These are phyloP conservation scores for Oncopodura yosiiana DNA, from an alignment of 1,140 invertebrate species.

Conservation along the genomic window DNA sequence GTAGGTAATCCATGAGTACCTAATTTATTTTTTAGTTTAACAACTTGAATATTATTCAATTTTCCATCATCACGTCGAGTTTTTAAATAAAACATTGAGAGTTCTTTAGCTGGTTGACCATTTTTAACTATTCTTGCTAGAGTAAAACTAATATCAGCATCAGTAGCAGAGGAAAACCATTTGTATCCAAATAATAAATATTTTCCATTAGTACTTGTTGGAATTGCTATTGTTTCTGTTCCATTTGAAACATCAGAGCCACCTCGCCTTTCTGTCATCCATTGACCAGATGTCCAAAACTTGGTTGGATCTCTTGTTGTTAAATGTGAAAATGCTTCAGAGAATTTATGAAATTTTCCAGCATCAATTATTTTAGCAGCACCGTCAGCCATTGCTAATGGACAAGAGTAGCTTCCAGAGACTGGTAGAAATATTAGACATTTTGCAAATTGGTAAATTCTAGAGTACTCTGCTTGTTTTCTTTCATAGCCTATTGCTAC, in stretches of 20 bases:
- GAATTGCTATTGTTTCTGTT: constrained; percentile 49
- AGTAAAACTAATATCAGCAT: constrained; percentile 50
- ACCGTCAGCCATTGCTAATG: constrained; percentile 55
- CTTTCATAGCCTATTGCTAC: constrained; percentile 49
- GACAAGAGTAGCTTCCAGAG: constrained; percentile 49
- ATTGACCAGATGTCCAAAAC: constrained; percentile 56
- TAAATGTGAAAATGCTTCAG: constrained; percentile 40
- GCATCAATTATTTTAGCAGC: constrained; percentile 48
- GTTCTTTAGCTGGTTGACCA: constrained; percentile 44
- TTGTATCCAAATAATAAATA: constrained; percentile 48
- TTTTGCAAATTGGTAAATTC: constrained; percentile 50
- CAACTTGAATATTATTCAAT: constrained; percentile 48
- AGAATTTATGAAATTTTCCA: constrained; percentile 31
- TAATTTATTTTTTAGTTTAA: constrained; percentile 50
- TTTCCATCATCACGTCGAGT: constrained; percentile 39
- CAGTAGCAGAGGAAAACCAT: constrained; percentile 54
- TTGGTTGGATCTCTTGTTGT: constrained; percentile 42
- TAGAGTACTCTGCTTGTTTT: constrained; percentile 43
- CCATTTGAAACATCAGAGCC: constrained; percentile 52
- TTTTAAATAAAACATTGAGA: constrained; percentile 49
- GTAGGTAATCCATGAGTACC: constrained; percentile 51
- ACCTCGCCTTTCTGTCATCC: constrained; percentile 53
- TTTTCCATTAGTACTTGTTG: constrained; percentile 37
- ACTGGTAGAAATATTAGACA: constrained; percentile 46
- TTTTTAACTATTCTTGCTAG: constrained; percentile 45